phyloP scores from a whole-genome alignment of 2,797 vertebrate species.

The Vipera latastei region DNA sequence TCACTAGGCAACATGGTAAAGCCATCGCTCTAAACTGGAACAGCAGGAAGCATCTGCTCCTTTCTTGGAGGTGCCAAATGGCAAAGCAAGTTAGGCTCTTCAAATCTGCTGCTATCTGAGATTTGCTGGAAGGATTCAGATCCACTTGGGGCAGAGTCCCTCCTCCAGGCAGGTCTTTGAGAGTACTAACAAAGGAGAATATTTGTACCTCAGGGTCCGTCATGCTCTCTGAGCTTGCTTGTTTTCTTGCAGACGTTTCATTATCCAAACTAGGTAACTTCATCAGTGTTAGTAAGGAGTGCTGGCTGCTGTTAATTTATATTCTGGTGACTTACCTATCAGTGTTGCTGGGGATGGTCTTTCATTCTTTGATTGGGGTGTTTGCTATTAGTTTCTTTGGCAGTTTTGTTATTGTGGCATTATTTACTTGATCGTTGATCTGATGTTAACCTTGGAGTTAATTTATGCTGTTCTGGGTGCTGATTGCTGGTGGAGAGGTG shows the following conservation, averaged over 20 bases:
- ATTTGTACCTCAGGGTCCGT: neutral
- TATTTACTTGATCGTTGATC: neutral
- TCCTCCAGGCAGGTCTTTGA: neutral
- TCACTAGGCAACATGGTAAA: neutral
- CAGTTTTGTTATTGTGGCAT: neutral
- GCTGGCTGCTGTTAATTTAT: neutral
- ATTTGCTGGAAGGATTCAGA: neutral
- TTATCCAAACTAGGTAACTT: neutral
- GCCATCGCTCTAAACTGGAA: no score
- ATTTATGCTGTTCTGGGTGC: neutral
- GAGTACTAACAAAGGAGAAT: neutral
- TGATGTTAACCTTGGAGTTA: neutral
- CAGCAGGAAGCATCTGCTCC: neutral
- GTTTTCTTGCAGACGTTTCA: neutral
- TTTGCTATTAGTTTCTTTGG: neutral
- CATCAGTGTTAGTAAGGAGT: neutral
- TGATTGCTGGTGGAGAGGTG: neutral
- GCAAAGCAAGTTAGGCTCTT: neutral
- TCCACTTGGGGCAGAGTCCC: neutral
- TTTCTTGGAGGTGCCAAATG: neutral
- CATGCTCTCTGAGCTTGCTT: neutral
- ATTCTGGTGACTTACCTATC: neutral
- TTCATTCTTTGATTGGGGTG: neutral
- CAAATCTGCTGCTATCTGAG: neutral
- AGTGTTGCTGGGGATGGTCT: neutral